These are phyloP conservation scores for Plumapathes pennacea DNA, from an alignment of 92 coral and sea anemone species.

Conservation along the genomic window DNA sequence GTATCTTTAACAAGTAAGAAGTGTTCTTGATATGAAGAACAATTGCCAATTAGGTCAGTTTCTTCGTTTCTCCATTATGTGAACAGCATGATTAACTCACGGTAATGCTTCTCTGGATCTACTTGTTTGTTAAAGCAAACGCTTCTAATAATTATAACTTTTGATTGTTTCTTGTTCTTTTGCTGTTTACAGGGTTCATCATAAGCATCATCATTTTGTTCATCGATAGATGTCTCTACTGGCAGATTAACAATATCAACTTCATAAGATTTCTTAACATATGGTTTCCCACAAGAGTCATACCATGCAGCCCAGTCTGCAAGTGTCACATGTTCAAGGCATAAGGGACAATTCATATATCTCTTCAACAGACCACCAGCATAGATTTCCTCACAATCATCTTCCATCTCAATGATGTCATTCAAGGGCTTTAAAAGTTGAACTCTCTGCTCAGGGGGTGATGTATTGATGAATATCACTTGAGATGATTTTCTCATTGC, in stretches of 20 bases:
- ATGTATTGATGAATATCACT: slow-evolving; percentile 28
- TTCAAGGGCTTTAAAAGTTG: slow-evolving; percentile 30
- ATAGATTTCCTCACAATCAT: slow-evolving; percentile 46
- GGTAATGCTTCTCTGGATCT: slow-evolving; percentile 25
- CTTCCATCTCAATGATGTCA: slow-evolving; percentile 43
- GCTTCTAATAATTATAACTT: slow-evolving; percentile 31
- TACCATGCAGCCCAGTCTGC: slow-evolving; percentile 34
- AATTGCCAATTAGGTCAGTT: slow-evolving; percentile 35
- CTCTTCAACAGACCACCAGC: slow-evolving; percentile 26
- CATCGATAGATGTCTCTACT: slow-evolving; percentile 14
- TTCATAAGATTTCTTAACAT: slow-evolving; percentile 17
- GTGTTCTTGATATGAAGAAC: slow-evolving; percentile 21
- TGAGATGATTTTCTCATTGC: slow-evolving; percentile 47
- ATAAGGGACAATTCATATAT: slow-evolving; percentile 21
- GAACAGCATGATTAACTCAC: slow-evolving; percentile 27
- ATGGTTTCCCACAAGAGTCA: slow-evolving; percentile 14
- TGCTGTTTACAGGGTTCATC: not conserved
- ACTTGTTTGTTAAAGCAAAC: slow-evolving; percentile 30
- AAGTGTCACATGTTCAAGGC: slow-evolving; percentile 20
- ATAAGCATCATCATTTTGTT: slow-evolving; percentile 13
- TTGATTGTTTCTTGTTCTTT: slow-evolving; percentile 8
- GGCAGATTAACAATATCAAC: slow-evolving; percentile 20
- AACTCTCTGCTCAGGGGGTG: slow-evolving; percentile 48
- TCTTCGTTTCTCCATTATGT: slow-evolving; percentile 40
- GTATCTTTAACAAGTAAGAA: slow-evolving; percentile 20